Base-by-base conservation (phyloP, 1,140 invertebrate genomes). In the Pseudomyrmex dendroicus region DNA sequence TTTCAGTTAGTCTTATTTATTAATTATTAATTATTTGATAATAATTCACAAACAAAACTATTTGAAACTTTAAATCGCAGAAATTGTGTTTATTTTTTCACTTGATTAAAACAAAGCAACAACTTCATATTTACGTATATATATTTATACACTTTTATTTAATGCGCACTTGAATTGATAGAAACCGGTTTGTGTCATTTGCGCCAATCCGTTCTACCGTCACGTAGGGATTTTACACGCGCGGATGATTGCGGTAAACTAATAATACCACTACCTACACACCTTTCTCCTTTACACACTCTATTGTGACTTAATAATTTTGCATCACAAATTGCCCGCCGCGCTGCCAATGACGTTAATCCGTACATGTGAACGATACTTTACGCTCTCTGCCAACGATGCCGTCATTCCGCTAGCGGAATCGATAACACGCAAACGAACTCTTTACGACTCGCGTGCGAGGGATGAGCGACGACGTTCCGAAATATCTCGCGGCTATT, bases 391-490 rank as follows among this genome's bases (percentile, higher is more conserved):
- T 10, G 10, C 22, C 17, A 7, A 35, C 9, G 64, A 17, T 25
- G 20, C n/a, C 12, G 52, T 48, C 35, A 80, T 80, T 80, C 5
- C 54, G 25, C 44, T 46, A 44, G 54, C 54, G 20, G 5, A 68
- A 70, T 70, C 64, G 44, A 78, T 78, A 80, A 70, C 66, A 59
- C 54, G 44, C 48, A 70, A 70, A 80, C 44, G 66, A 80, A 78
- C 50, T 48, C 50, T 48, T 1, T n/a, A 20, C 8, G 35, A 72
- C 54, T 20, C 20, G 59, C 9, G 52, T 46, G n/a, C 7, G 50
- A 20, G 35, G 4, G 2, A 10, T n/a, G 15, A 48, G 20, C 12
- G 15, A 57, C 54, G 15, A 15, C 50, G 25, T 50, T 77, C 25
- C 35, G 17, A 56, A 70, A 48, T 48, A 48, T 25, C 52, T 68